Evolutionary conservation across 2,797 vertebrate species (phyloP).

Genomic region (Phrynocephalus vlangalii): DNA sequence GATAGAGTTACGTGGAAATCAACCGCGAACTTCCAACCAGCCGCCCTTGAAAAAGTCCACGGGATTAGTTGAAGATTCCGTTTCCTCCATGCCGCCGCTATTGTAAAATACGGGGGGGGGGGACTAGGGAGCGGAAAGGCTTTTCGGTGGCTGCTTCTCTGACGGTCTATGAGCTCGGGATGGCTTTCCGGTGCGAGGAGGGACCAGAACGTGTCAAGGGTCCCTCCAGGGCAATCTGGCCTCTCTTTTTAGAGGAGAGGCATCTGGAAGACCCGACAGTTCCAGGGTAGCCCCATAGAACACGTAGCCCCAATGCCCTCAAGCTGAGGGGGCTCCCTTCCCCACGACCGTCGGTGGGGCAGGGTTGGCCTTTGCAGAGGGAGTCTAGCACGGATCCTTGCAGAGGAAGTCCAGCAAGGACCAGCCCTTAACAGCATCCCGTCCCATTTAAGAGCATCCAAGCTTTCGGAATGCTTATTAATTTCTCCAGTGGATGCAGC

Average conservation of each 20-base stretch:
- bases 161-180: neutral
- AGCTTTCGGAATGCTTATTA: neutral
- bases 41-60: neutral
- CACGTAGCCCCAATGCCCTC: neutral
- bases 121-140: too few species aligned
- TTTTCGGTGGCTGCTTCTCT: neutral
- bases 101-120: neutral
- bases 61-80: neutral
- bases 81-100: neutral
- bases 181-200: neutral
- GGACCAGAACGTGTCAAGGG: neutral
- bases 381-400: neutral
- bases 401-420: neutral
- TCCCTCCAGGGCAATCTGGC: neutral
- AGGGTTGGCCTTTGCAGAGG: neutral
- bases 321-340: neutral
- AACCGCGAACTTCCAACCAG: neutral
- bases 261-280: neutral
- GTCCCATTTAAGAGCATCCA: neutral
- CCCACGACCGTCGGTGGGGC: neutral
- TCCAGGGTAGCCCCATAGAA: neutral
- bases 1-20: neutral
- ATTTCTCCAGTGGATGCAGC: neutral
- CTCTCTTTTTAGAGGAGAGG: neutral
- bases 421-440: too few species aligned